A percentile compares a stretch with the other conserved stretches of the same genome.
phyloP scores from a whole-genome alignment of 2,113 vertebrate genomes.

The Stigmatopora nigra region DNA sequence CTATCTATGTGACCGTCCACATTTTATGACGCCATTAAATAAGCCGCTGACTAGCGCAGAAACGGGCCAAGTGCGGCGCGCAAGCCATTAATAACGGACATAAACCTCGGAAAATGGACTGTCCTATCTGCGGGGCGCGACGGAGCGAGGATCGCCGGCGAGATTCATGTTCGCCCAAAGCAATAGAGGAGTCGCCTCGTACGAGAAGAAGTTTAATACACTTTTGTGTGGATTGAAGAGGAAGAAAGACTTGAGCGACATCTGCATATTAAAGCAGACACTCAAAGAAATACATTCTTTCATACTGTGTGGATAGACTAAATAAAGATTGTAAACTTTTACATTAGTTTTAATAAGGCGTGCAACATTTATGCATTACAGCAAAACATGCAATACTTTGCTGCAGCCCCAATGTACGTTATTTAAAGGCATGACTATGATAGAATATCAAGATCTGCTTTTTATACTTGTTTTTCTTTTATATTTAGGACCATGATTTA shows the following conservation, averaged over 20 bases:
- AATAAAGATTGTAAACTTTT: background rate
- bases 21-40: conserved; percentile 64
- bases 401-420: no score
- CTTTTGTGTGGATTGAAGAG: conserved; percentile 7
- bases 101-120: conserved; percentile 52
- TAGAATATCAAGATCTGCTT: no score
- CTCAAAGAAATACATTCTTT: background rate
- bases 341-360: background rate
- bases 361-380: no score
- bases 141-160: conserved; percentile 12
- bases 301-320: background rate
- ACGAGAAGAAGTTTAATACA: conserved; percentile 7
- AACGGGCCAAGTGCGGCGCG: conserved; percentile 41
- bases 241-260: background rate
- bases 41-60: conserved; percentile 50
- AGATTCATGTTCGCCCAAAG: conserved; percentile 37
- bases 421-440: no score
- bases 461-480: no score
- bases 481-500: no score
- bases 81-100: conserved; percentile 54
- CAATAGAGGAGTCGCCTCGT: background rate
- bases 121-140: conserved; percentile 36
- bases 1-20: conserved; percentile 49
- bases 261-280: background rate
- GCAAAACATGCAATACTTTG: no score